Evolutionary conservation across 2,113 vertebrate genomes (phyloP), one percentile per base, ranked within the genome.

Genomic region (Anas platyrhynchos): DNA sequence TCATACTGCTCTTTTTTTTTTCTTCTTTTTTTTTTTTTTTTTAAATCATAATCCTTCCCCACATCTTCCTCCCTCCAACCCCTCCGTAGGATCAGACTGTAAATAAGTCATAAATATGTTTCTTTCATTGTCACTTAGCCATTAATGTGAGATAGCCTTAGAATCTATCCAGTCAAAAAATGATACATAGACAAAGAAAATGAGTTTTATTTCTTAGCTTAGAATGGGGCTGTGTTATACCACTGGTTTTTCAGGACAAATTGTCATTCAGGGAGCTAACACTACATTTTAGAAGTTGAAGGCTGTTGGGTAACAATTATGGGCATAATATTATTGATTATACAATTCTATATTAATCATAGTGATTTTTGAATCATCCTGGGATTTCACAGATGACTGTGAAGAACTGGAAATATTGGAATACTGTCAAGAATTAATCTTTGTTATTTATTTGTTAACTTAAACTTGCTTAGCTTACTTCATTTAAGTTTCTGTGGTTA

Each of bases 371-470:
- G 3, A 71, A 59, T 59, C 14, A 74, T 69, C 21, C 26, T 63
- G 52, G 18, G 8, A 86, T 92, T 94, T 91, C 56, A 65, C 73
- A 72, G 17, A 14, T 62, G 79, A 16, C 8, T 8, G 5, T 36
- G 29, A 87, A 78, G 34, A 84, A 22, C 14, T 11, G 7, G 9
- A 59, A 90, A 91, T 65, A 93, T 9, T 84, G 73, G 83, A 89
- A 59, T 75, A 4, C 9, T 61, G 29, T 78, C 71, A 81, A 52
- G 23, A 89, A 84, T 92, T 78, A 82, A 44, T 82, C 21, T 78
- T 63, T 84, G n/a, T 55, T 92, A 67, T 78, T 84, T 86, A 84
- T 93, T 83, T 94, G 32, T 69, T 89, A 65, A 66, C 4, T 61
- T 68, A 41, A 79, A 76, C 20, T 91, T 71, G 4, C 21, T 84